Evolutionary conservation across 2,888 invertebrate species (phyloP), one percentile per base, ranked within the genome.

Genomic region (Azorinus chamasolen): DNA sequence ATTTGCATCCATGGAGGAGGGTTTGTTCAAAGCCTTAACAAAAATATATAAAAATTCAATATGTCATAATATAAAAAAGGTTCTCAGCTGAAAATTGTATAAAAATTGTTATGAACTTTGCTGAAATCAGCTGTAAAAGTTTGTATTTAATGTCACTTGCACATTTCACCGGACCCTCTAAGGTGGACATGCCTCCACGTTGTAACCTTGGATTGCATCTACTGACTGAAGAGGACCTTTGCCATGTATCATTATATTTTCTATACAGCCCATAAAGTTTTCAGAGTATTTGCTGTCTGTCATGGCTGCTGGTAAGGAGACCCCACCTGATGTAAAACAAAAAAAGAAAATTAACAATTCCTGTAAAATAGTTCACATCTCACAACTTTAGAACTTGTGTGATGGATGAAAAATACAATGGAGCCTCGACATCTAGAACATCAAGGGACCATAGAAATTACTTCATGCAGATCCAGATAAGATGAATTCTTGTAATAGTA

Each of bases 201-300:
- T 90, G 58, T 71, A 84, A 14, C 90, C 90, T 18, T 84, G 66
- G 1, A 86, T 58, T 12, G 88, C 86, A 32, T 87, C 83, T 6
- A 59, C 55, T 6, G 80, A 74, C 46, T 83, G 61, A 20, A 89
- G 39, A 24, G 85, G 79, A 2, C 82, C 85, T 64, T 83, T 81
- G 39, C 85, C 80, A 54, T 85, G 83, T 32, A 90, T 73, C 20
- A 69, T 69, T 51, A 90, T 73, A 72, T 88, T 73, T 27, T 70
- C 74, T 68, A 91, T 84, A 83, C 91, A 91, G 32, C 91, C 91
- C n/a, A 69, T 78, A 68, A 87, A 89, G 79, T 89, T 90, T 22
- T 83, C 48, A 12, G 69, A 76, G 71, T 84, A 87, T 66, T 74
- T 62, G 2, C 73, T 76, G 20, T 79, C 87, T 39, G 90, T 90